Evolutionary conservation across 2,888 invertebrate species (phyloP).

Genomic region (Uropetala carovei): DNA sequence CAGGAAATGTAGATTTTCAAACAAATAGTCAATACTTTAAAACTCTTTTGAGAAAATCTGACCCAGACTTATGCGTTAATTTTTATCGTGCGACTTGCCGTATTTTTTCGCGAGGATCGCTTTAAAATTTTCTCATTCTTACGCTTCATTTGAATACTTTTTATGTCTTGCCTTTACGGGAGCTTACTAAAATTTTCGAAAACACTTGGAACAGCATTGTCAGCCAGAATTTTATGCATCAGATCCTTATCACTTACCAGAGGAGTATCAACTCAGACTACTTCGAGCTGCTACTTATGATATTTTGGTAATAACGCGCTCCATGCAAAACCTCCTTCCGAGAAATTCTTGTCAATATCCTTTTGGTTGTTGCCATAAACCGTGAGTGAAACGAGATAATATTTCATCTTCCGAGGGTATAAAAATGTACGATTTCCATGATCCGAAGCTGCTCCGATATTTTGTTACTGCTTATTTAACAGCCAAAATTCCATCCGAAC

Average conservation of each 20-base stretch:
- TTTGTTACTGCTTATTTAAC: conserved; percentile 46
- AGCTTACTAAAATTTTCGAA: not conserved
- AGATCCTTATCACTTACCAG: conserved; percentile 29
- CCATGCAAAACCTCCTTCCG: conserved; percentile 1
- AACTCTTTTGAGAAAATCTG: too few relatives aligned
- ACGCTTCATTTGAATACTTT: not conserved
- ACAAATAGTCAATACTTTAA: too few relatives aligned
- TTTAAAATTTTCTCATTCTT: not conserved
- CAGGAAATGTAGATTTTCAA: too few relatives aligned
- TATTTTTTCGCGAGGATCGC: not conserved
- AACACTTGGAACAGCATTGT: not conserved
- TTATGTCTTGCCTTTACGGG: not conserved
- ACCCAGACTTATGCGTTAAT: too few relatives aligned
- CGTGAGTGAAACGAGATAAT: conserved; percentile 7
- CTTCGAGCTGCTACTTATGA: conserved; percentile 2
- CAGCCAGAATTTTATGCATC: not conserved
- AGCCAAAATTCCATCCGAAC: conserved; percentile 25
- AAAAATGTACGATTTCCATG: conserved; percentile 52
- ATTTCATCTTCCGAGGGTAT: conserved; percentile 26
- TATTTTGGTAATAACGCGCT: conserved; percentile 20
- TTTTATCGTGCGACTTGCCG: not conserved
- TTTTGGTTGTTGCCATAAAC: conserved; percentile 12
- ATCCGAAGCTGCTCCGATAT: conserved; percentile 40
- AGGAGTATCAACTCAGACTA: not conserved
- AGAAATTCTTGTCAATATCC: conserved; percentile 39